These are phyloP conservation scores for Laticauda colubrina DNA, from an alignment of 2,113 vertebrate genomes.

Conservation along the genomic window DNA sequence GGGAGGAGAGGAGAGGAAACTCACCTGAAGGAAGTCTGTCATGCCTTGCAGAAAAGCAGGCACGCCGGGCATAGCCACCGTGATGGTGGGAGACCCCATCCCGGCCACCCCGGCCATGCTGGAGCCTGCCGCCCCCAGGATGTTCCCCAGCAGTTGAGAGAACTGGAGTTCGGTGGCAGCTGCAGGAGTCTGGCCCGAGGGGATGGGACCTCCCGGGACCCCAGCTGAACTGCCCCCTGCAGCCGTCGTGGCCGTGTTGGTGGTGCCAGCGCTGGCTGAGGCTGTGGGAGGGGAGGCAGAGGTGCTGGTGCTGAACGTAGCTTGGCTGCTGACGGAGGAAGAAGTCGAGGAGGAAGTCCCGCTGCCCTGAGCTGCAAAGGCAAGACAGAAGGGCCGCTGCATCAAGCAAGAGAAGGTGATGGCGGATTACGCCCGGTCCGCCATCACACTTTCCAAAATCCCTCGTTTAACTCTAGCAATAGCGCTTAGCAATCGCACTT, in stretches of 20 bases:
- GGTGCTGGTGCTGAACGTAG: neutral
- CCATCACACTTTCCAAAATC: neutral
- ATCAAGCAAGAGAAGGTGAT: neutral
- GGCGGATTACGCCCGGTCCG: accelerated
- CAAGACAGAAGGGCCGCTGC: neutral
- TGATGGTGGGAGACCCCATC: constrained; percentile 76
- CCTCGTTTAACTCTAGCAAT: neutral
- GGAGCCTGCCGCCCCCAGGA: constrained; percentile 64
- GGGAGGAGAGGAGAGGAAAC: neutral
- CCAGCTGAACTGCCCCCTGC: constrained; percentile 46
- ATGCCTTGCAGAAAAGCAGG: constrained; percentile 87
- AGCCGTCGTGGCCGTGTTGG: constrained; percentile 71
- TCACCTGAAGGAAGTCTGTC: constrained; percentile 85
- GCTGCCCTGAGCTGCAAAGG: constrained; percentile 42
- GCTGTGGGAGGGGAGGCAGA: constrained; percentile 57
- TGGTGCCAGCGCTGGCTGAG: constrained; percentile 68
- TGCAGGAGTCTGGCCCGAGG: constrained; percentile 36
- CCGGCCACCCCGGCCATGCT: constrained; percentile 52
- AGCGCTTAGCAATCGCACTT: too few relatives aligned
- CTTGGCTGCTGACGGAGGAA: neutral
- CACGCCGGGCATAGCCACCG: constrained; percentile 82
- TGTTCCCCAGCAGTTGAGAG: constrained; percentile 78
- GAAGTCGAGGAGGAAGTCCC: constrained; percentile 22
- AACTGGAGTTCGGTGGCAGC: constrained; percentile 75
- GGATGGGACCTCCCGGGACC: constrained; percentile 53